Evolutionary conservation across 1,140 invertebrate species (phyloP).

Genomic region (Cephus cinctus): DNA sequence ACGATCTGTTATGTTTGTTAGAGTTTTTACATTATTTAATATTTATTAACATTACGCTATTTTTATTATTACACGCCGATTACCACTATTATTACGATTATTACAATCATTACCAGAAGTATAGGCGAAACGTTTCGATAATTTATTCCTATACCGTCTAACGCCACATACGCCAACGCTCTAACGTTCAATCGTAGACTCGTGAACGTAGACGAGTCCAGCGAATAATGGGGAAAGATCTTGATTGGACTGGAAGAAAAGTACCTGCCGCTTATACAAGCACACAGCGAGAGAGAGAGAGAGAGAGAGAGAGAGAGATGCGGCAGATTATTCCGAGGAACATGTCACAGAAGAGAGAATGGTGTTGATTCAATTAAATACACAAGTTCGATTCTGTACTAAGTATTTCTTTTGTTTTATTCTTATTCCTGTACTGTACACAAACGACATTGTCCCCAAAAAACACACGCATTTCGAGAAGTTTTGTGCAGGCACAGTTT

Average conservation of each 20-base stretch:
- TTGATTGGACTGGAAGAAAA: too few relatives aligned
- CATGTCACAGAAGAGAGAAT: not conserved
- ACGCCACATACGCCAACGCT: too few relatives aligned
- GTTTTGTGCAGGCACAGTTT: not conserved
- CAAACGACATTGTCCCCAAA: slow-evolving; percentile 24
- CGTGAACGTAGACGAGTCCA: too few relatives aligned
- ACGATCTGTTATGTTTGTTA: slow-evolving; percentile 29
- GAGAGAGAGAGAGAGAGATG: not conserved
- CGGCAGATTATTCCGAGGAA: not conserved
- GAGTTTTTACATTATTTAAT: slow-evolving; percentile 36
- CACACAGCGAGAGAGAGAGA: not conserved
- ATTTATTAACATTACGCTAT: too few relatives aligned
- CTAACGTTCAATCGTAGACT: too few relatives aligned
- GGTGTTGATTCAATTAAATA: not conserved
- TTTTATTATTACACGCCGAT: too few relatives aligned
- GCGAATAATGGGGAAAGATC: too few relatives aligned
- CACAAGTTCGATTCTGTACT: not conserved
- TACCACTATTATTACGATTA: slow-evolving; percentile 23
- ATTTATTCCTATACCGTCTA: slow-evolving; percentile 37
- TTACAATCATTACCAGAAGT: slow-evolving; percentile 23
- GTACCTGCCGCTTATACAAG: too few relatives aligned
- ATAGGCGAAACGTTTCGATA: slow-evolving; percentile 19
- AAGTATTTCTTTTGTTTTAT: slow-evolving; percentile 18
- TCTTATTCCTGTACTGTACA: slow-evolving; percentile 38
- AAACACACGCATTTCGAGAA: not conserved